phyloP scores from a whole-genome alignment of 2,113 vertebrate genomes.

The Odocoileus virginianus region DNA sequence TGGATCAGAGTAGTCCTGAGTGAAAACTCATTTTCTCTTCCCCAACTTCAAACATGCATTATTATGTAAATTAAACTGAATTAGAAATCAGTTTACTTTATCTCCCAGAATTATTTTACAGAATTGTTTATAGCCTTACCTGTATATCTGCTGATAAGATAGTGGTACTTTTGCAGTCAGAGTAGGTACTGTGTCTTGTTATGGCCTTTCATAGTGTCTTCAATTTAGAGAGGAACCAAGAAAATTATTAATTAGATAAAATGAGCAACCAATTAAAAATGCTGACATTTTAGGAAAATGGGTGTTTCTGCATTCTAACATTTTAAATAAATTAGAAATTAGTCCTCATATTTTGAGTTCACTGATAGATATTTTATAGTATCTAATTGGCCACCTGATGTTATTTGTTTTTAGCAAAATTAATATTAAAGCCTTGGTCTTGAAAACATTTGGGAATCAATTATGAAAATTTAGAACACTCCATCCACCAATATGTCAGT shows the following conservation, averaged over 20 bases:
- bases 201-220: not conserved
- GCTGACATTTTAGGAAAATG: not conserved
- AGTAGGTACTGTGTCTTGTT: not conserved
- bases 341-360: not conserved
- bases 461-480: not conserved
- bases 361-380: not conserved
- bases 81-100: not conserved
- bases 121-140: not conserved
- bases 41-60: not conserved
- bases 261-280: not conserved
- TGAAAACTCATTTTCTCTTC: not conserved
- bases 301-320: not conserved
- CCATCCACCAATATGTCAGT: not conserved
- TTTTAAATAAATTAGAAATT: conserved; percentile 3
- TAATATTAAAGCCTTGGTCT: not conserved
- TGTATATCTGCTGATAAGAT: not conserved
- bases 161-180: not conserved
- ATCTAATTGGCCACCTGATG: not conserved
- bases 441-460: conserved; percentile 42
- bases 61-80: not conserved
- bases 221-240: not conserved
- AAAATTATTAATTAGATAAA: not conserved
- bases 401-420: not conserved
- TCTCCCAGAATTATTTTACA: not conserved
- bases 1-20: not conserved